Conservation (phyloP, 2,888 invertebrate genomes). For the Ecdyonurus torrentis region DNA sequence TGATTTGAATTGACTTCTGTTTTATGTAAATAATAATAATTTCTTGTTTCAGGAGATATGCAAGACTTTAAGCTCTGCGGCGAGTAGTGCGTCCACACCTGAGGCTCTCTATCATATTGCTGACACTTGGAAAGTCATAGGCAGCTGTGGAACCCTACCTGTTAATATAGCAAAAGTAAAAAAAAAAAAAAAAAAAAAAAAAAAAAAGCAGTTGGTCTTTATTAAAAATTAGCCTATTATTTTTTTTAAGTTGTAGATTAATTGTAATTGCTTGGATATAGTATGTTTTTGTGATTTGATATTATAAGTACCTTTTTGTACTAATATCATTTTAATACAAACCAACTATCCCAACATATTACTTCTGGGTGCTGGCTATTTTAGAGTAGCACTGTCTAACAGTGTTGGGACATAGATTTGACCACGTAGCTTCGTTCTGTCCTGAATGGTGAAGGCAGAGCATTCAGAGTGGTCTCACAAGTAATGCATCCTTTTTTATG, state of each 20-base stretch:
- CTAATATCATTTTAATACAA: neutral
- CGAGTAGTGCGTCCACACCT: slow-evolving; percentile 23
- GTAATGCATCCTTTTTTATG: neutral
- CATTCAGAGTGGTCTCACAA: neutral
- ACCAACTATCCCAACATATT: neutral
- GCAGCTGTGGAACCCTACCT: slow-evolving; percentile 35
- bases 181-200: too few relatives aligned
- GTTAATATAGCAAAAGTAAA: slow-evolving; percentile 29
- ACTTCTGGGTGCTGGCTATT: neutral
- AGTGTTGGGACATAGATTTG: neutral
- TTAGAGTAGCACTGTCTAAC: neutral
- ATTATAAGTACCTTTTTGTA: neutral
- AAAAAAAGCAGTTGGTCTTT: too few relatives aligned
- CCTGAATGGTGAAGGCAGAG: neutral
- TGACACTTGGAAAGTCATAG: slow-evolving; percentile 40
- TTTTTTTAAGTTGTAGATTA: too few relatives aligned
- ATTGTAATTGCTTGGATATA: neutral
- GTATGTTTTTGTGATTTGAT: slow-evolving; percentile 7
- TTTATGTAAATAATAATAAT: slow-evolving; percentile 4
- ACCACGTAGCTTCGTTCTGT: neutral
- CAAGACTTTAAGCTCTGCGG: slow-evolving; percentile 25
- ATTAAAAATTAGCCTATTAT: too few relatives aligned
- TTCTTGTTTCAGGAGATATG: slow-evolving; percentile 27
- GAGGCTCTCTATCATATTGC: slow-evolving; percentile 44
- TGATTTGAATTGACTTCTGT: too few relatives aligned